Evolutionary conservation across 2,797 vertebrate species (phyloP).

Genomic region (Urocyon cinereoargenteus): DNA sequence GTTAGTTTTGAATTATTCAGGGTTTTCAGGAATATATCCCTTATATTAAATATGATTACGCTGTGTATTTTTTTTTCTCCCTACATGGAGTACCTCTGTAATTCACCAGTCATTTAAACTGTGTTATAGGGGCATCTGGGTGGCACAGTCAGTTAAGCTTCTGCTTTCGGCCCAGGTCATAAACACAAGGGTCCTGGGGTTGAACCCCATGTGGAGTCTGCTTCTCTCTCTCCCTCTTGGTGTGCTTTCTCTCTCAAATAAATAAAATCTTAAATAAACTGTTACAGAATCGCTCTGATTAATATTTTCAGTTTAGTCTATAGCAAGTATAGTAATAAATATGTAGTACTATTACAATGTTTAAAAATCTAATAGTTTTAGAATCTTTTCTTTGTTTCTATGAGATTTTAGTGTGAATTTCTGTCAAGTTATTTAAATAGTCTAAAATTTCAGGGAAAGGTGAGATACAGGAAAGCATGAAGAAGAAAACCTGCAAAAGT

Average conservation of each 20-base stretch:
- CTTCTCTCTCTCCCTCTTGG: too few species aligned
- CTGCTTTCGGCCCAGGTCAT: too few species aligned
- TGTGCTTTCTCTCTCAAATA: too few species aligned
- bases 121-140: not conserved
- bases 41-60: constrained; percentile 54
- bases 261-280: not conserved
- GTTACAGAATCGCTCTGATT: constrained; percentile 55
- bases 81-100: constrained; percentile 17
- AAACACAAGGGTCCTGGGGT: too few species aligned
- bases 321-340: constrained; percentile 49
- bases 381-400: constrained; percentile 43
- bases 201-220: too few species aligned
- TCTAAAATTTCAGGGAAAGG: constrained; percentile 45
- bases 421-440: constrained; percentile 55
- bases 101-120: constrained; percentile 64
- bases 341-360: not conserved
- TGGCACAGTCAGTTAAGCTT: too few species aligned
- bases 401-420: constrained; percentile 36
- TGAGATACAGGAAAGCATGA: constrained; percentile 23
- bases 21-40: constrained; percentile 49
- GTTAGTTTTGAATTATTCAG: constrained; percentile 61
- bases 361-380: constrained; percentile 29
- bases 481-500: constrained; percentile 1
- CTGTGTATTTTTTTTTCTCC: constrained; percentile 55
- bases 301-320: constrained; percentile 52